These are phyloP conservation scores for Drosophila sp. DNA, from an alignment of 1,140 invertebrate species.

Conservation along the genomic window DNA sequence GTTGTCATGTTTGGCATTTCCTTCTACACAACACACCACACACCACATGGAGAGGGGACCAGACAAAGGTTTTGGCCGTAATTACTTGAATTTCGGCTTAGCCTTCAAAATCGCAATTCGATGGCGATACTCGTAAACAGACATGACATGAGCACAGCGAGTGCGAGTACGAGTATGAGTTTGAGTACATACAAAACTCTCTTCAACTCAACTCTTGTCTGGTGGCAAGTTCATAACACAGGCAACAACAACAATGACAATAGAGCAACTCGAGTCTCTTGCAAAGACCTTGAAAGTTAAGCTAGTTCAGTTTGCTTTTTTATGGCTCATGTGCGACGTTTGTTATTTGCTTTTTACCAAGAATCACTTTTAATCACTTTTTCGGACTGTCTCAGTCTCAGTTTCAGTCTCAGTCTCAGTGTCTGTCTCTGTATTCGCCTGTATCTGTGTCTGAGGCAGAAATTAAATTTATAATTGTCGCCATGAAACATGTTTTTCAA, in stretches of 20 bases:
- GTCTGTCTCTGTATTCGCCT: no score
- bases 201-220: conserved; percentile 22
- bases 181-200: conserved; percentile 31
- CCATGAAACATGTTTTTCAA: conserved; percentile 66
- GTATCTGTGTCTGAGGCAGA: conserved; percentile 8
- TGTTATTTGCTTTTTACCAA: conserved; percentile 69
- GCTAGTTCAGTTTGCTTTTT: conserved; percentile 63
- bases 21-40: conserved; percentile 10
- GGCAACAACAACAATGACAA: conserved; percentile 34
- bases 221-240: conserved; percentile 27
- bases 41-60: conserved; percentile 28
- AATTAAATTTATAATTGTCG: conserved; percentile 79
- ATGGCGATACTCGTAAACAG: conserved; percentile 31
- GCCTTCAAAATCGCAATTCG: conserved; percentile 60
- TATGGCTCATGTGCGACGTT: conserved; percentile 55
- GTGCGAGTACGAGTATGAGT: conserved; percentile 12
- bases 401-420: conserved; percentile 12
- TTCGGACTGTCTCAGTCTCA: conserved; percentile 20
- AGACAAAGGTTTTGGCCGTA: conserved; percentile 48
- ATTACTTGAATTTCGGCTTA: conserved; percentile 58
- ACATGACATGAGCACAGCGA: conserved; percentile 30
- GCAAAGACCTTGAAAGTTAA: conserved; percentile 72
- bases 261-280: conserved; percentile 49
- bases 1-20: conserved; percentile 52
- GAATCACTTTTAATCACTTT: conserved; percentile 74